These are phyloP conservation scores for Spodoptera picta DNA, from an alignment of 2,888 invertebrate species.

Conservation along the genomic window DNA sequence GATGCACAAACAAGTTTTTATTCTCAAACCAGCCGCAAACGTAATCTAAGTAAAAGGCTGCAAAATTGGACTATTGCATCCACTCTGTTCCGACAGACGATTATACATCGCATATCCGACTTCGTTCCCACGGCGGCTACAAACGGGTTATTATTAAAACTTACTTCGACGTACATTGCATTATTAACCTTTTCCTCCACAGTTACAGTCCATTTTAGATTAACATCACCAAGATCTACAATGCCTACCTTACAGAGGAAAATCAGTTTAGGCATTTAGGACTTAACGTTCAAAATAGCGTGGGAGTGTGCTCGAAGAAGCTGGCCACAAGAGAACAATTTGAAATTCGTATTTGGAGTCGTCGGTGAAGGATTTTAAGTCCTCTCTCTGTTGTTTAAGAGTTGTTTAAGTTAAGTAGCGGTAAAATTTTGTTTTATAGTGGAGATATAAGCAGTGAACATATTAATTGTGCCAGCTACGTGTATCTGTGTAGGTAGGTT, in stretches of 20 bases:
- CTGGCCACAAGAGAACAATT: conserved; percentile 82
- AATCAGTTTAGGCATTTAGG: conserved; percentile 21
- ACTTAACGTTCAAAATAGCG: conserved; percentile 54
- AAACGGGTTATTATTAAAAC: conserved; percentile 89
- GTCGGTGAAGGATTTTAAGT: conserved; percentile 86
- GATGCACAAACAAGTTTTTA: conserved; percentile 73
- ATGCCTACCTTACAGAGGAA: conserved; percentile 45
- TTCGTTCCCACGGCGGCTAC: conserved; percentile 87
- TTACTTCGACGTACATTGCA: conserved; percentile 68
- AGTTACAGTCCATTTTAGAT: conserved; percentile 65
- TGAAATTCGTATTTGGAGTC: conserved; percentile 86
- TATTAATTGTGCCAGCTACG: conserved; percentile 81
- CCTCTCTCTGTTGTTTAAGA: conserved; percentile 83
- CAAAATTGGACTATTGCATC: conserved; percentile 89
- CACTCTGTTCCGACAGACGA: conserved; percentile 85
- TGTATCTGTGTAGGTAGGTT: conserved; percentile 66
- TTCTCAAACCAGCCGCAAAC: conserved; percentile 75
- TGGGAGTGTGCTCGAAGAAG: conserved; percentile 68
- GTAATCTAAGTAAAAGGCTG: conserved; percentile 87
- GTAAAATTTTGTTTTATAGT: conserved; percentile 83
- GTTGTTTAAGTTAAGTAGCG: conserved; percentile 81
- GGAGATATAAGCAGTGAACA: conserved; percentile 78
- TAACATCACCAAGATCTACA: conserved; percentile 64
- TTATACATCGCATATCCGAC: conserved; percentile 88
- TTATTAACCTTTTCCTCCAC: conserved; percentile 62